Evolutionary conservation across 2,797 vertebrate genomes (phyloP), one percentile per base, ranked within the genome.

Genomic region (Characodon lateralis): DNA sequence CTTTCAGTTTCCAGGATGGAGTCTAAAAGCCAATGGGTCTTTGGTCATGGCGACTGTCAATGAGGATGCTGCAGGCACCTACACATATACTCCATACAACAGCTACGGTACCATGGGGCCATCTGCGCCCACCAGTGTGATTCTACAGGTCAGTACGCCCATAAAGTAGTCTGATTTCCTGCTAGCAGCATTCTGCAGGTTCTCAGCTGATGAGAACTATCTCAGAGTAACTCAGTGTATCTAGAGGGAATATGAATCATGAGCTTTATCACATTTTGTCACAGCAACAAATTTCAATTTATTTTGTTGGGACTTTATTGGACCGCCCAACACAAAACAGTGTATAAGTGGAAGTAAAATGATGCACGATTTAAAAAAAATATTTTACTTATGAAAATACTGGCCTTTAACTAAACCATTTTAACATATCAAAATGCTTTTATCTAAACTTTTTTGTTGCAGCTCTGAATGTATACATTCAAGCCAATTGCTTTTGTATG

Each of bases 1-100:
- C 43, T 82, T n/a, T 28, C 91, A 99, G 98, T 95, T 96, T 85
- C 98, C 98, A 0, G 98, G 98, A 69, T 99, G 98, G 98, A 96
- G 95, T 3, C 14, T 95, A 78, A 92, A 89, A 0, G 31, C 95
- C 0, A 94, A 96, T 0, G 97, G 97, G 56, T 96, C 97, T 28
- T 90, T 99, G 46, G 18, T 96, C 41, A 95, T 99, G 9, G 95
- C 96, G 0, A 95, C 95, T 1, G 96, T 97, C 8, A 98, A 98
- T 0, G 97, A 99, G 0, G 97, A 98, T 0, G 95, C 94, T 0
- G 91, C 94, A 6, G 98, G 98, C 8, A 84, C 94, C 5, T 99
- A 97, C 84, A 91, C 86, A 0, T 99, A 98, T n/a, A 97, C 96
- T 0, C 97, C 98, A 0, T 96, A 96, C 93, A 99, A 99, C 93